These are phyloP conservation scores for Saguinus midas DNA, from an alignment of 2,113 vertebrate genomes.

Conservation along the genomic window DNA sequence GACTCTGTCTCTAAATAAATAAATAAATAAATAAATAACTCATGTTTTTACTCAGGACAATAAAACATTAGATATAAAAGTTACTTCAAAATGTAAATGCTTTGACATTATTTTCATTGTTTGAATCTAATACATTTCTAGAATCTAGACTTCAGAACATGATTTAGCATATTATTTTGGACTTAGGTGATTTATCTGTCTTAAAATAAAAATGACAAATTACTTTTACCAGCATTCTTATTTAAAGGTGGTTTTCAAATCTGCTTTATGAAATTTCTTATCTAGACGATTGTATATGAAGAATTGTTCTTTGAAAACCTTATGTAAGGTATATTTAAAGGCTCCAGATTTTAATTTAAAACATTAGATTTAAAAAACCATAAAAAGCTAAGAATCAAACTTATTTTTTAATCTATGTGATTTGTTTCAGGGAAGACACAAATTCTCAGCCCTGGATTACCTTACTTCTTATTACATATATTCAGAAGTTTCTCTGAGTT, in stretches of 20 bases:
- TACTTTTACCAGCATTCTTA: constrained; percentile 48
- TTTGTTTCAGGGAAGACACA: constrained; percentile 77
- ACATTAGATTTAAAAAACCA: constrained; percentile 50
- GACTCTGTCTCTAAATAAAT: too few relatives aligned
- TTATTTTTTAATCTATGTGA: constrained; percentile 65
- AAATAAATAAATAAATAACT: background rate
- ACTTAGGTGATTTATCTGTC: constrained; percentile 13
- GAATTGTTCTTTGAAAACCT: background rate
- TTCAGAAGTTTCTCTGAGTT: constrained; percentile 82
- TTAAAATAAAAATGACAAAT: constrained; percentile 37
- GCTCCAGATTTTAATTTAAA: constrained; percentile 62
- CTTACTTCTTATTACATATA: constrained; percentile 76
- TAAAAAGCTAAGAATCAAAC: constrained; percentile 48
- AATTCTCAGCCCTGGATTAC: constrained; percentile 78
- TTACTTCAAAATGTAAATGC: constrained; percentile 37
- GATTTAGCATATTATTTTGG: constrained; percentile 41
- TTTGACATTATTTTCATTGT: constrained; percentile 36
- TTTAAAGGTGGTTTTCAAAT: constrained; percentile 34
- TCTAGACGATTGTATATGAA: background rate
- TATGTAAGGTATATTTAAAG: constrained; percentile 42
- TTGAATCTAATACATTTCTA: constrained; percentile 44
- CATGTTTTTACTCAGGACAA: background rate
- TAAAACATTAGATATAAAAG: constrained; percentile 44
- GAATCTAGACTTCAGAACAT: constrained; percentile 9
- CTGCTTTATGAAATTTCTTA: constrained; percentile 37